Percentiles rank a stretch among this genome's conserved stretches.
phyloP scores from a whole-genome alignment of 92 coral and sea anemone species.

The Desmophyllum pertusum region DNA sequence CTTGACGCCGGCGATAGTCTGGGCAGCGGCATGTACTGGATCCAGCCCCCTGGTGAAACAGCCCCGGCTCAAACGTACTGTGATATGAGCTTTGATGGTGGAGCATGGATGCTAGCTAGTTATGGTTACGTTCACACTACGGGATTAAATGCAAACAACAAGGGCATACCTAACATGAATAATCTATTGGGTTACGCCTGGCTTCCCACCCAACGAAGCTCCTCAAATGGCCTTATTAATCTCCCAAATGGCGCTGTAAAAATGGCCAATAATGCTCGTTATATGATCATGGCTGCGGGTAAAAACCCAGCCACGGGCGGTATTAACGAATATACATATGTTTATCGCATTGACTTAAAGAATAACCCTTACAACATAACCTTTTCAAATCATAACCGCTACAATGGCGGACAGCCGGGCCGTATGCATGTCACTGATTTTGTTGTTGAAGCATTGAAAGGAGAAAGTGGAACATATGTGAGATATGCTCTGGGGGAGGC shows the following conservation, averaged over 20 bases:
- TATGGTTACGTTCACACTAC: slow-evolving; percentile 70
- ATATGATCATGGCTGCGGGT: slow-evolving; percentile 95
- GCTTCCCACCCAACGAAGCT: neutral
- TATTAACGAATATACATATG: slow-evolving; percentile 68
- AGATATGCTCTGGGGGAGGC: slow-evolving; percentile 82
- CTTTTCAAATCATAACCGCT: slow-evolving; percentile 84
- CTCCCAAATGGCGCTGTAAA: slow-evolving; percentile 71
- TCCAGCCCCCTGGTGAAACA: slow-evolving; percentile 83
- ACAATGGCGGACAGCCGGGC: slow-evolving; percentile 70
- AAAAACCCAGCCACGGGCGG: slow-evolving; percentile 81
- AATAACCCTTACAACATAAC: slow-evolving; percentile 75
- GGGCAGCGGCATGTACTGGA: slow-evolving; percentile 94
- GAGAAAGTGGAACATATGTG: slow-evolving; percentile 74
- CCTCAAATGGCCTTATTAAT: neutral
- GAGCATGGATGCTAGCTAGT: slow-evolving; percentile 95
- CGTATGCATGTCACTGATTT: slow-evolving; percentile 86
- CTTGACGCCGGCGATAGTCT: slow-evolving; percentile 77
- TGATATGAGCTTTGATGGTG: slow-evolving; percentile 71
- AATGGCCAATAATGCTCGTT: slow-evolving; percentile 75
- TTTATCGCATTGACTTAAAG: slow-evolving; percentile 67
- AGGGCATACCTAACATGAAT: slow-evolving; percentile 75
- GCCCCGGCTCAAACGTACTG: slow-evolving; percentile 76
- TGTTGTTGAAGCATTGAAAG: slow-evolving; percentile 81
- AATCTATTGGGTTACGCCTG: neutral
- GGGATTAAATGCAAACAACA: slow-evolving; percentile 28